Percentiles rank a stretch among this genome's conserved stretches.
Conservation (phyloP, 2,797 vertebrate genomes). For the Cheirogaleus major region DNA sequence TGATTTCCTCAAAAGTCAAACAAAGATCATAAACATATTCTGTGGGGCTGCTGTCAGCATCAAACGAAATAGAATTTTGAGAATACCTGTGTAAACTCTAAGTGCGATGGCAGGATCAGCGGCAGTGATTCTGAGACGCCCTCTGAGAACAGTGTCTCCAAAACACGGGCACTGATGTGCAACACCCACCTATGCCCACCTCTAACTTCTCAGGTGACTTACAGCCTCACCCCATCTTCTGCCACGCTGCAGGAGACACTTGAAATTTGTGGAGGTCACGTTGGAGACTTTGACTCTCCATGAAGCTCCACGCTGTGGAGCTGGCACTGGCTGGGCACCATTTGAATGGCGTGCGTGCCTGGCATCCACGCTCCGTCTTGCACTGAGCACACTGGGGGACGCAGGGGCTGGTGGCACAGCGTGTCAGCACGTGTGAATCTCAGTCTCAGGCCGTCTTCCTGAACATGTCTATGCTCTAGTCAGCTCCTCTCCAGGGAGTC, state of each 20-base stretch:
- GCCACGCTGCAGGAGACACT: too few species aligned
- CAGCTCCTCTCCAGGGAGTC: not conserved
- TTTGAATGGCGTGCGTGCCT: rapidly evolving
- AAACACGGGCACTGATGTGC: rapidly evolving
- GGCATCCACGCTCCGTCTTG: rapidly evolving
- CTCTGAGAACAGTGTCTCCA: not conserved
- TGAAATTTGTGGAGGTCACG: not conserved
- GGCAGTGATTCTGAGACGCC: not conserved
- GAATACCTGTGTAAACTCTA: not conserved
- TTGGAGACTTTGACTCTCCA: not conserved
- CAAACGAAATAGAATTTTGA: not conserved
- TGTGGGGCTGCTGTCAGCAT: not conserved
- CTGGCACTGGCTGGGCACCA: rapidly evolving
- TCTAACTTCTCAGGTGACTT: not conserved
- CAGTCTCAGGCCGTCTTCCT: not conserved
- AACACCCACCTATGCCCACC: not conserved
- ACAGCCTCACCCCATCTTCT: not conserved
- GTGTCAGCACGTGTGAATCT: not conserved
- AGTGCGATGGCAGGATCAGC: not conserved
- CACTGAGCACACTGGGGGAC: rapidly evolving
- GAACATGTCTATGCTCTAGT: not conserved
- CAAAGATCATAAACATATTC: not conserved
- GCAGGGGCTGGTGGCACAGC: not conserved
- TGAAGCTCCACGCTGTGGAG: not conserved
- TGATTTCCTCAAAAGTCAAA: not conserved